Conservation (phyloP, 2,797 vertebrate genomes). For the Syngnathus acus region DNA sequence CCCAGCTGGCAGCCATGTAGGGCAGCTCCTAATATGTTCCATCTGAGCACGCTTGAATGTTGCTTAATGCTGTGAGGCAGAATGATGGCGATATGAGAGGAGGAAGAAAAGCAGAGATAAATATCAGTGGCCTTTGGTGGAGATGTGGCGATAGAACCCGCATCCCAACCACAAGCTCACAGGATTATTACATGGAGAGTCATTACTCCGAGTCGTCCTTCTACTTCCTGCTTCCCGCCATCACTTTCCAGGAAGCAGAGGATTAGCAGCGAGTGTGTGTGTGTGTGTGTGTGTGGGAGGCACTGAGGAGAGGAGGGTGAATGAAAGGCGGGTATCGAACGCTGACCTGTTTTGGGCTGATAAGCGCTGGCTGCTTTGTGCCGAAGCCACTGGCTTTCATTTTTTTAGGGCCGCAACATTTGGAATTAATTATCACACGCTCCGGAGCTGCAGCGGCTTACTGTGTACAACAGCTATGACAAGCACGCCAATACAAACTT, state of each 20-base stretch:
- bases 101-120: slow-evolving; percentile 35
- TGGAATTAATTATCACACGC: slow-evolving; percentile 72
- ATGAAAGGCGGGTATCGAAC: slow-evolving; percentile 67
- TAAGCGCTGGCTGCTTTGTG: slow-evolving; percentile 67
- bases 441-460: slow-evolving; percentile 54
- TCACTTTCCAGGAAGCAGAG: slow-evolving; percentile 68
- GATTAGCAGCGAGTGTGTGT: slow-evolving; percentile 51
- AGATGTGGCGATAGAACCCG: slow-evolving; percentile 46
- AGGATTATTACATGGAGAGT: slow-evolving; percentile 41
- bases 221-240: slow-evolving; percentile 27
- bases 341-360: slow-evolving; percentile 77
- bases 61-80: slow-evolving; percentile 53
- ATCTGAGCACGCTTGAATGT: slow-evolving; percentile 60
- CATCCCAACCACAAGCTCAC: slow-evolving; percentile 30
- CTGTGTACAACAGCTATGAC: slow-evolving; percentile 53
- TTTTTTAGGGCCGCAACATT: slow-evolving; percentile 67
- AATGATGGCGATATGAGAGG: slow-evolving; percentile 41
- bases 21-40: slow-evolving; percentile 64
- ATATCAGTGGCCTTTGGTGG: slow-evolving; percentile 53
- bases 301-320: slow-evolving; percentile 49
- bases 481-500: slow-evolving; percentile 53
- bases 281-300: slow-evolving; percentile 34
- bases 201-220: slow-evolving; percentile 40
- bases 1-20: slow-evolving; percentile 58
- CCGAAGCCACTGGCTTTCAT: slow-evolving; percentile 69